These are phyloP conservation scores for Mastomys natalensis DNA, from an alignment of 2,113 vertebrate species.

Conservation along the genomic window DNA sequence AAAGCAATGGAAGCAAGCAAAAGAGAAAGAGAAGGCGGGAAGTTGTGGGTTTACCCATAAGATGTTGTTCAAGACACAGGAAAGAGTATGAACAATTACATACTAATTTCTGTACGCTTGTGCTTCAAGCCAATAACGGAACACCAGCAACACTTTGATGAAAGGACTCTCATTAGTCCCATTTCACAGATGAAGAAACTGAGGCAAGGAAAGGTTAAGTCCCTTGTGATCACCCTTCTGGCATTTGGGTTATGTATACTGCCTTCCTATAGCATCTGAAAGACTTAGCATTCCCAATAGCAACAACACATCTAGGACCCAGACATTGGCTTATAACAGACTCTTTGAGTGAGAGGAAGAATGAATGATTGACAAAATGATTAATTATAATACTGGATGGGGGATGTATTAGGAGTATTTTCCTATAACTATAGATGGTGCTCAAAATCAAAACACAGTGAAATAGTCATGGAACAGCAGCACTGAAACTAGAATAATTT, in stretches of 20 bases:
- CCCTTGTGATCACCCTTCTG: background rate
- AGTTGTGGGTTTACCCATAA: background rate
- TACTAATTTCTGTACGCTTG: background rate
- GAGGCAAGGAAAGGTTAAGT: background rate
- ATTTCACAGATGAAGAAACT: constrained; percentile 41
- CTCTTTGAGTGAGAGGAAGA: constrained; percentile 31
- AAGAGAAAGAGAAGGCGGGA: background rate
- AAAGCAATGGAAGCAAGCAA: background rate
- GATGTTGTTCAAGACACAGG: background rate
- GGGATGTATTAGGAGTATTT: background rate
- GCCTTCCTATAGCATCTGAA: background rate
- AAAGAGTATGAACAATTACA: background rate
- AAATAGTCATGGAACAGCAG: background rate
- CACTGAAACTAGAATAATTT: background rate
- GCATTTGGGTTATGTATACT: background rate
- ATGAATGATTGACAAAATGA: constrained; percentile 1
- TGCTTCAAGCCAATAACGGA: background rate
- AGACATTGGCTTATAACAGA: background rate
- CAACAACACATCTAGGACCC: background rate
- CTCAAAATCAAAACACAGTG: background rate
- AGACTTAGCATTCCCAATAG: background rate
- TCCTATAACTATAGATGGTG: background rate
- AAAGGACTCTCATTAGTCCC: background rate
- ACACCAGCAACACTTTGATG: background rate
- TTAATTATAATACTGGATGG: background rate